phyloP scores from a whole-genome alignment of 2,888 invertebrate species.

The Altica lythri region DNA sequence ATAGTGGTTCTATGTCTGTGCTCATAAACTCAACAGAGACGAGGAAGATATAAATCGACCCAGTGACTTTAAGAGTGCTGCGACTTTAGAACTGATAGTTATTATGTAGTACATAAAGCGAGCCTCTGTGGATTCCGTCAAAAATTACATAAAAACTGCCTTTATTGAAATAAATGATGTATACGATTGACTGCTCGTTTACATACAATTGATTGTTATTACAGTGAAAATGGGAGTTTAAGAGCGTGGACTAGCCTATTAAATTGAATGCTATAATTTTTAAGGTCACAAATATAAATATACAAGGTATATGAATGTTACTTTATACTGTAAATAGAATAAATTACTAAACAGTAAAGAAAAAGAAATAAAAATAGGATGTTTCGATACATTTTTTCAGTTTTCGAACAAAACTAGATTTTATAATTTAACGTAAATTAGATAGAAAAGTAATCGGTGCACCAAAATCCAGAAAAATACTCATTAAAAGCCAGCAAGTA shows the following conservation, averaged over 20 bases:
- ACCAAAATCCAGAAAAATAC: no score
- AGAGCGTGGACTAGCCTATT: not conserved
- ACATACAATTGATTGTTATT: constrained; percentile 23
- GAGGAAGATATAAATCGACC: constrained; percentile 56
- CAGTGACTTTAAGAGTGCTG: constrained; percentile 52
- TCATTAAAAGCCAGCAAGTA: no score
- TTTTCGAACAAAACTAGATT: no score
- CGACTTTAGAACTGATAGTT: constrained; percentile 47
- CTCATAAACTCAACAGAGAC: constrained; percentile 51
- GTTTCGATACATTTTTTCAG: no score
- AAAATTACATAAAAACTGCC: constrained; percentile 38
- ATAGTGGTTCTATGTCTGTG: constrained; percentile 47
- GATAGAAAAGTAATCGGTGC: no score
- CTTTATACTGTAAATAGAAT: no score
- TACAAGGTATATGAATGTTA: no score
- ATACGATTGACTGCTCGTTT: constrained; percentile 21
- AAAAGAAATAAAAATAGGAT: no score
- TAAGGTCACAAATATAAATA: no score
- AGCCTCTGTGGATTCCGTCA: constrained; percentile 32
- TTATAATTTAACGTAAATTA: no score
- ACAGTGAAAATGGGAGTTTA: constrained; percentile 11
- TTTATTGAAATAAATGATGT: constrained; percentile 29
- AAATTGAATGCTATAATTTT: not conserved
- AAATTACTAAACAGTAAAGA: no score
- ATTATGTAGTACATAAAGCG: constrained; percentile 46